Base-by-base conservation (phyloP, 2,888 invertebrate genomes). In the Leptinotarsa tumamoca region DNA sequence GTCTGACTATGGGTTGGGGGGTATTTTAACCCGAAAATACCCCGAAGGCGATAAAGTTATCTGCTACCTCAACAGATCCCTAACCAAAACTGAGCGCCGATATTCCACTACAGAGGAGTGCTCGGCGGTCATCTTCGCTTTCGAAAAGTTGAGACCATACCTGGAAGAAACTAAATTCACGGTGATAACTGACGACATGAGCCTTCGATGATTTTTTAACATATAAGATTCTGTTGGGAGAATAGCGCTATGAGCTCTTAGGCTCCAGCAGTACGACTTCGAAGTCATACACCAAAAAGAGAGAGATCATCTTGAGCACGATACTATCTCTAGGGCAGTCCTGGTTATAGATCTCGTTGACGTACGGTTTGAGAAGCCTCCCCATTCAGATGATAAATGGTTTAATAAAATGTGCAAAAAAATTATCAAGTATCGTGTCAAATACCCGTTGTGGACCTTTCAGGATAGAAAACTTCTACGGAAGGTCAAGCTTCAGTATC, bases 261-360 rank as follows among this genome's bases (percentile, higher is more conserved):
- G 54, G 10, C 17, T 54, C 7, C 54, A 54, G 54, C 18, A 54
- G n/a, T 7, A 21, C 78, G 10, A 75, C 49, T 79, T 78, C 54
- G 74, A 66, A 4, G 75, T 79, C 1, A 67, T 75, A 0, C 80
- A 81, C 61, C 77, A 78, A 4, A 80, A 81, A 56, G 79, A 74
- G 1, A 78, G 77, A 54, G 77, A 80, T 2, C 78, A 80, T 69
- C 54, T 82, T 0, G 75, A 80, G 18, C 80, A 79, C 2, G 79
- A 82, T 18, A 7, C 51, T 18, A 14, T 68, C 14, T 68, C n/a
- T 5, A 49, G 68, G 43, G 50, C 51, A 13, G 68, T 68, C n/a
- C 51, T 21, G 17, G 5, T 51, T 43, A 21, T 67, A 33, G 49
- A 33, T 17, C 17, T 21, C 18, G 17, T 18, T 49, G 49, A 67